Conservation (phyloP, 2,888 invertebrate species). For the Drosophila gaucha region DNA sequence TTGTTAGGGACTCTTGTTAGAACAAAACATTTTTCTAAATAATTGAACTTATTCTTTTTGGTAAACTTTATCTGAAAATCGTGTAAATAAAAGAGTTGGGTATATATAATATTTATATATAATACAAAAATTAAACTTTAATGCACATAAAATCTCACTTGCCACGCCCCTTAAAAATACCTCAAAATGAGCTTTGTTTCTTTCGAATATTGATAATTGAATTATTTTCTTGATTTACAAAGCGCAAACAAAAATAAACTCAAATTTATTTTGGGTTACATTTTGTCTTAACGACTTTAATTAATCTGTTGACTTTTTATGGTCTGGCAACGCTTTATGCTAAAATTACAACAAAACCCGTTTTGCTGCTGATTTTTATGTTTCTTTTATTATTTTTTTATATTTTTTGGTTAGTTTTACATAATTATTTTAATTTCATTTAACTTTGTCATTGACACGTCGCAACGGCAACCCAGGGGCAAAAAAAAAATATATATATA, state of each 20-base stretch:
- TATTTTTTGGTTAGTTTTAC: constrained; percentile 31
- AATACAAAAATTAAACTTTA: no score
- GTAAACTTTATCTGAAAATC: no score
- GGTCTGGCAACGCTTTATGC: constrained; percentile 17
- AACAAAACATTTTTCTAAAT: no score
- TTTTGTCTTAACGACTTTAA: constrained; percentile 20
- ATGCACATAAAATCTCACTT: not conserved
- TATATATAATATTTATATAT: no score
- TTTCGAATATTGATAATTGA: constrained; percentile 38
- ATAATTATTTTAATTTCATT: constrained; percentile 49
- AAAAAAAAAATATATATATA: not conserved
- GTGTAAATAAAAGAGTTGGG: no score
- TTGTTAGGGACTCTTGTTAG: no score
- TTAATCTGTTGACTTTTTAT: constrained; percentile 24
- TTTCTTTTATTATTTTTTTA: not conserved
- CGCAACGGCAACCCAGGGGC: constrained; percentile 15
- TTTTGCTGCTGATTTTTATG: constrained; percentile 12
- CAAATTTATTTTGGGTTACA: constrained; percentile 10
- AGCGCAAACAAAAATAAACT: constrained; percentile 21
- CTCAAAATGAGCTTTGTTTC: constrained; percentile 30
- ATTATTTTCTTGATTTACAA: constrained; percentile 25
- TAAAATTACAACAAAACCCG: constrained; percentile 52
- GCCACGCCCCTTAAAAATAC: not conserved
- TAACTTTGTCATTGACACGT: constrained; percentile 56
- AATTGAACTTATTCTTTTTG: no score